A percentile compares a stretch with the other conserved stretches of the same genome.
phyloP scores from a whole-genome alignment of 2,888 invertebrate species.

The Lysandra bellargus region DNA sequence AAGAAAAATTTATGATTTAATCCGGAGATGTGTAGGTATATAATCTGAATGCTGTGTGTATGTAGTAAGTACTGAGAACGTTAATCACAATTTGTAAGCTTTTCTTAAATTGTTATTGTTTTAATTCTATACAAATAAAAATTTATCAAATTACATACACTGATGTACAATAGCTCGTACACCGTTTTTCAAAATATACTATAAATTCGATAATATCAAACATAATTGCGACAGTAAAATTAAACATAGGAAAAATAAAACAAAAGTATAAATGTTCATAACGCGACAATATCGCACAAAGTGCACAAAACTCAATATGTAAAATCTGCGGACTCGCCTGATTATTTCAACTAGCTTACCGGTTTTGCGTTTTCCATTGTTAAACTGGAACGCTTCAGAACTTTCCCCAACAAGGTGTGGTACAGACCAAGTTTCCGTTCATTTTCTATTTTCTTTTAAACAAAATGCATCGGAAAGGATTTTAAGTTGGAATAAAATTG shows the following conservation, averaged over 20 bases:
- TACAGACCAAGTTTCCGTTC: slow-evolving; percentile 31
- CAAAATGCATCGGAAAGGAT: slow-evolving; percentile 26
- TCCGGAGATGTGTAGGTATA: too few relatives aligned
- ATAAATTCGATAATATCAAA: background rate
- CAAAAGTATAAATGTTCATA: slow-evolving; percentile 13
- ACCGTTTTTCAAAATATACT: too few relatives aligned
- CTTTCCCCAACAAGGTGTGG: slow-evolving; percentile 30
- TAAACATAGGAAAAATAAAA: background rate
- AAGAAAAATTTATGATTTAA: too few relatives aligned
- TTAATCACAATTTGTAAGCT: too few relatives aligned
- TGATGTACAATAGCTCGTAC: too few relatives aligned
- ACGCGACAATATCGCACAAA: slow-evolving; percentile 22
- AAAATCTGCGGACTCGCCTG: slow-evolving; percentile 32
- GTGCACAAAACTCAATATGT: slow-evolving; percentile 29
- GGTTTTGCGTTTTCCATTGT: slow-evolving; percentile 32
- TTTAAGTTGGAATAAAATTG: slow-evolving; percentile 27
- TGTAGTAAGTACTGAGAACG: too few relatives aligned
- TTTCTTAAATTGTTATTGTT: too few relatives aligned
- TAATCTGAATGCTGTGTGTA: too few relatives aligned
- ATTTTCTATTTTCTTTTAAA: slow-evolving; percentile 31
- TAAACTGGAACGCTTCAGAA: slow-evolving; percentile 31
- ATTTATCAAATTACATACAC: too few relatives aligned
- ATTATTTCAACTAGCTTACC: slow-evolving; percentile 35
- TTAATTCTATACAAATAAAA: too few relatives aligned
- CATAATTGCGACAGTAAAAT: background rate